A percentile compares a stretch with the other conserved stretches of the same genome.
Evolutionary conservation across 2,797 vertebrate genomes (phyloP).

Genomic region (Mormyrus proboscirostris): DNA sequence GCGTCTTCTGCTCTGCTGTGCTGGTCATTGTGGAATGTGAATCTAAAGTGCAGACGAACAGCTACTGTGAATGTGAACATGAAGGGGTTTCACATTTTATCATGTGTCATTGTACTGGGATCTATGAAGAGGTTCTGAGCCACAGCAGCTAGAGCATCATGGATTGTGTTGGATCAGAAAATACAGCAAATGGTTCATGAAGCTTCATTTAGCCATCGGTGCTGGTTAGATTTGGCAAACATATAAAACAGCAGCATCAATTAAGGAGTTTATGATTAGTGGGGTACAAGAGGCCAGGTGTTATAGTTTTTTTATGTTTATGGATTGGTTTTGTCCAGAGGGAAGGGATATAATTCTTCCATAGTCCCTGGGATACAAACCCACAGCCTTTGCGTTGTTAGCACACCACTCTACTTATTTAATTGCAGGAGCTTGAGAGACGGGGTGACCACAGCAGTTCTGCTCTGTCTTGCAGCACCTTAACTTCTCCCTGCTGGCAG

Average conservation of each 20-base stretch:
- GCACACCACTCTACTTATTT: background rate
- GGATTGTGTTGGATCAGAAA: background rate
- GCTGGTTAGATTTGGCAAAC: background rate
- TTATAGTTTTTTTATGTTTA: background rate
- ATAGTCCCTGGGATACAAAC: background rate
- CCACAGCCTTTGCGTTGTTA: background rate
- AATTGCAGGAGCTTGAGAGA: background rate
- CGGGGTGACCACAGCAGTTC: background rate
- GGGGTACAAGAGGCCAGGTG: background rate
- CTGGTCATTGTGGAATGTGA: too few relatives aligned
- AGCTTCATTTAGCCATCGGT: background rate
- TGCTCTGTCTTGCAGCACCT: constrained; percentile 57
- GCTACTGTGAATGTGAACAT: too few relatives aligned
- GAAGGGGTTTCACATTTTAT: too few relatives aligned
- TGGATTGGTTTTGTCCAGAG: background rate
- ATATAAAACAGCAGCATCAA: background rate
- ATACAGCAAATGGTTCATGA: background rate
- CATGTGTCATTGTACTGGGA: too few relatives aligned
- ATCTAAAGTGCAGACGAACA: too few relatives aligned
- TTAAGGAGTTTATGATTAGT: background rate
- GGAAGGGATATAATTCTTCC: background rate
- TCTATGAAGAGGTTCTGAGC: too few relatives aligned
- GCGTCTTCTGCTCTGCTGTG: too few relatives aligned
- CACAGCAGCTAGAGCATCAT: too few relatives aligned
- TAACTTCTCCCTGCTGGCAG: constrained; percentile 69